Evolutionary conservation across 1,140 invertebrate species (phyloP).

Genomic region (Olivierus martensii): DNA sequence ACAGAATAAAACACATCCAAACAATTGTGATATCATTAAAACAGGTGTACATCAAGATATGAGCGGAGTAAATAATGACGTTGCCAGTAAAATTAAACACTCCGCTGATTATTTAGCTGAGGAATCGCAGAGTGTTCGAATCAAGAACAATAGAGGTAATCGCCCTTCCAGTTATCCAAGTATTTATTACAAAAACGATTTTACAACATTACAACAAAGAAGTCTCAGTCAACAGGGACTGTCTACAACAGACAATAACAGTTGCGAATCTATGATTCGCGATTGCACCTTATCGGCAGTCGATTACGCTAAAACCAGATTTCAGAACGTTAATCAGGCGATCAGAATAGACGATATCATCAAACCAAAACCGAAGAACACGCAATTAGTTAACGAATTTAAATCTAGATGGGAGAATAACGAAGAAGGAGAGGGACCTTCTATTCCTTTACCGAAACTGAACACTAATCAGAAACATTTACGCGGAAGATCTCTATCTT

Average conservation of each 20-base stretch:
- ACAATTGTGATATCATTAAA: too few species aligned
- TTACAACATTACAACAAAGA: not conserved
- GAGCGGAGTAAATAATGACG: too few species aligned
- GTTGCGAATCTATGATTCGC: not conserved
- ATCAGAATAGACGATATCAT: constrained; percentile 38
- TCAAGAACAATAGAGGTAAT: too few species aligned
- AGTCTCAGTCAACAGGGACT: too few species aligned
- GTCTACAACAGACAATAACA: too few species aligned
- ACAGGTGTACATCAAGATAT: too few species aligned
- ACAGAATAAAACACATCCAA: too few species aligned
- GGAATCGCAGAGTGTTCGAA: too few species aligned
- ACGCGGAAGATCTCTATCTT: constrained; percentile 25
- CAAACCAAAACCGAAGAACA: constrained; percentile 27
- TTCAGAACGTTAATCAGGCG: constrained; percentile 40
- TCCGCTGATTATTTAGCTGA: too few species aligned
- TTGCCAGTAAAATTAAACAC: too few species aligned
- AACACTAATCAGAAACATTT: constrained; percentile 49
- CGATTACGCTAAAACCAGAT: constrained; percentile 49
- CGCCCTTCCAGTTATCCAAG: too few species aligned
- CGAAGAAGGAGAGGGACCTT: constrained; percentile 11
- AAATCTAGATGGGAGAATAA: constrained; percentile 26
- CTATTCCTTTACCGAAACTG: constrained; percentile 49
- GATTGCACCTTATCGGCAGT: constrained; percentile 35
- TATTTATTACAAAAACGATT: too few species aligned
- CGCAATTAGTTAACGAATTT: constrained; percentile 23